These are phyloP conservation scores for Triplophysa yarkandensis DNA, from an alignment of 2,797 vertebrate species.

Conservation along the genomic window DNA sequence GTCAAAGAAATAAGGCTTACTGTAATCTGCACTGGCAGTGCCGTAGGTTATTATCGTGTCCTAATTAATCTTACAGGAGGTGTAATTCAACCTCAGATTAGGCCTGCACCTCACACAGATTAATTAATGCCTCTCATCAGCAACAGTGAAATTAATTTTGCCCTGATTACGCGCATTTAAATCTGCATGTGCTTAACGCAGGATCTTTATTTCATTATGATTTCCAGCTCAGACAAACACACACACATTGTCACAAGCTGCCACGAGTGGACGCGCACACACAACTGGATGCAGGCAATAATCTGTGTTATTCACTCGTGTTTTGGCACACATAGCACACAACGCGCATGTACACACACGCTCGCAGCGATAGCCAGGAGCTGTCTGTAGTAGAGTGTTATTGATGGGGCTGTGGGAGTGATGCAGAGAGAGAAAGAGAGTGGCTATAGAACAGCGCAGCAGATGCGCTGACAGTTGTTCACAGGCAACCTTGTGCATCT, in stretches of 20 bases:
- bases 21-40: conserved; percentile 89
- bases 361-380: conserved; percentile 39
- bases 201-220: conserved; percentile 81
- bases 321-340: conserved; percentile 42
- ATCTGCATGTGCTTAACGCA: conserved; percentile 91
- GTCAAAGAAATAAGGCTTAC: conserved; percentile 78
- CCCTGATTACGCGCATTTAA: conserved; percentile 90
- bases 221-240: conserved; percentile 14
- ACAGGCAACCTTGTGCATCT: conserved; percentile 50
- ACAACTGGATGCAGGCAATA: conserved; percentile 25
- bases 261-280: conserved; percentile 14
- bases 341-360: conserved; percentile 28
- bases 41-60: conserved; percentile 93
- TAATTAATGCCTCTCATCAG: conserved; percentile 96
- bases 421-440: conserved; percentile 37
- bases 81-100: conserved; percentile 94
- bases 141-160: conserved; percentile 94
- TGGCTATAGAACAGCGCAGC: conserved; percentile 40
- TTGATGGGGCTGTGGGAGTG: conserved; percentile 56
- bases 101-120: conserved; percentile 90
- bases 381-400: conserved; percentile 53
- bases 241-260: conserved; percentile 6
- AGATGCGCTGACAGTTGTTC: conserved; percentile 58
- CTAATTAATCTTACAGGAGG: conserved; percentile 96
- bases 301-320: conserved; percentile 34